Evolutionary conservation across 92 coral and sea anemone species (phyloP), one percentile per base, ranked within the genome.

Genomic region (Zoanthus sociatus): DNA sequence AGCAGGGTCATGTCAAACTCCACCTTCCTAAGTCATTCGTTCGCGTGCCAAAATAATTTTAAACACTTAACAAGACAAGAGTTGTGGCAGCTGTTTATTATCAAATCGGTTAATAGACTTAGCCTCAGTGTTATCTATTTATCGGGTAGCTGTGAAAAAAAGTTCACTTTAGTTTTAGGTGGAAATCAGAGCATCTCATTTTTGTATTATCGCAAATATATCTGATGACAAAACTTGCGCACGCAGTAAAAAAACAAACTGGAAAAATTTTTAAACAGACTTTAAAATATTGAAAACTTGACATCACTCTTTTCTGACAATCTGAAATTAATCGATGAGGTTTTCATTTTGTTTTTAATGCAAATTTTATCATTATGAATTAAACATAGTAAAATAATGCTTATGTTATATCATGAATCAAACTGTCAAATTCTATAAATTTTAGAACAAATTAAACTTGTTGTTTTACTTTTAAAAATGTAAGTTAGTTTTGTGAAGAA

Each of bases 41-140:
- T 81, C 85, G 85, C 85, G 85, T 81, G 85, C 85, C 85, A 66
- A 63, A 67, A 46, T 75, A 81, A 67, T 81, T 81, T 81, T 7
- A 81, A 46, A 81, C 60, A 66, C 85, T 81, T 30, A 30, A 1
- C 14, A 63, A 67, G 45, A 81, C 73, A 45, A 64, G 67, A 46
- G 26, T 13, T 20, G 6, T 26, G 18, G 54, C 17, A 63, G 54
- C 47, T 21, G 46, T 63, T 45, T 81, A 67, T 20, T 18, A 37
- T 64, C 21, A 5, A 14, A 45, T 46, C 75, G 37, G 1, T 21
- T 63, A 45, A 46, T 66, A 58, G 71, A 42, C 10, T 61, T 66
- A 6, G 20, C 17, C 55, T 2, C 42, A 37, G 42, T 37, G 42
- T 37, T 7, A 37, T 30, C 71, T 37, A 6, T 16, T 61, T 33